Percentiles rank a stretch among this genome's conserved stretches.
These are phyloP conservation scores for Agrochola lychnidis DNA, from an alignment of 2,888 invertebrate species.

Conservation along the genomic window DNA sequence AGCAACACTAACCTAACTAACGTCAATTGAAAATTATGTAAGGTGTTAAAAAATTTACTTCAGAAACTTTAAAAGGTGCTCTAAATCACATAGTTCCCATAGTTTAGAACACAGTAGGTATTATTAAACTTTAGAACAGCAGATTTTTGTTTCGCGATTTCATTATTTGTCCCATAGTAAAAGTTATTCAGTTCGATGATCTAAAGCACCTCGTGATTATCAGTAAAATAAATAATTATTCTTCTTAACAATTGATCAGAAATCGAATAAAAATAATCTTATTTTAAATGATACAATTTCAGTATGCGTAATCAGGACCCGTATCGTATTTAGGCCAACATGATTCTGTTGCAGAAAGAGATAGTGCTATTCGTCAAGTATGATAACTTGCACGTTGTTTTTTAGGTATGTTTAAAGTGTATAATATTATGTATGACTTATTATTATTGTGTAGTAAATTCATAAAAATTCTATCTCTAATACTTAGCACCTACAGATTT, in stretches of 20 bases:
- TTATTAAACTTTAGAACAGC: too few species aligned
- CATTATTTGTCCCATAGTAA: too few species aligned
- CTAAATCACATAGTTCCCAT: too few species aligned
- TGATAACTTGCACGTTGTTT: not conserved
- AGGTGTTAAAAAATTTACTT: too few species aligned
- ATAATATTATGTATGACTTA: too few species aligned
- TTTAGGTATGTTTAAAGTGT: too few species aligned
- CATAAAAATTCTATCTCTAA: not conserved
- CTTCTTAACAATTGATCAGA: not conserved
- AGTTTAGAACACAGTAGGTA: too few species aligned
- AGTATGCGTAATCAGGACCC: not conserved
- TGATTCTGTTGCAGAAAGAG: not conserved
- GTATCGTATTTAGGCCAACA: not conserved
- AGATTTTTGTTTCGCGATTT: too few species aligned
- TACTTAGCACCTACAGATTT: slow-evolving; percentile 10
- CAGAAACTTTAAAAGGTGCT: too few species aligned
- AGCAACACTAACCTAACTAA: slow-evolving; percentile 1
- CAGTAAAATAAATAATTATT: not conserved
- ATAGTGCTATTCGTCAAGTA: not conserved
- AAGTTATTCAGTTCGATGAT: too few species aligned
- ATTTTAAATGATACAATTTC: not conserved
- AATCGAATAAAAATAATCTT: not conserved
- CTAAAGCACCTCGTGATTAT: not conserved
- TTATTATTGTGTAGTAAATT: not conserved
- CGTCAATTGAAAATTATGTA: not conserved